Base-by-base conservation (phyloP, 2,113 vertebrate species). In the Mustelus asterias region DNA sequence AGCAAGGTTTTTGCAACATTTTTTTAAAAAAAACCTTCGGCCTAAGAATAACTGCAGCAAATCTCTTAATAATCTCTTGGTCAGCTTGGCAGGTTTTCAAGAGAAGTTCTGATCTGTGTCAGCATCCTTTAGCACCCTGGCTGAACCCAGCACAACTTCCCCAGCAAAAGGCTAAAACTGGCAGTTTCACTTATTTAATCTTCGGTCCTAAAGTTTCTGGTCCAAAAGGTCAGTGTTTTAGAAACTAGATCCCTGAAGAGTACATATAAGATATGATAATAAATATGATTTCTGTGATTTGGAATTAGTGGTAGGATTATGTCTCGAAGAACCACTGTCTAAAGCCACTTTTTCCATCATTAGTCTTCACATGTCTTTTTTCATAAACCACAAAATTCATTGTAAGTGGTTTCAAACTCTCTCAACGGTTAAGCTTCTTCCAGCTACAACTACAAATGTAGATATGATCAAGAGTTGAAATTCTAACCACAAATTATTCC, bases 341-440 rank as follows among this genome's bases (percentile, higher is more conserved):
- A 72, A 48, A 48, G 22, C 24, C 94, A 44, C 94, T 54, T 72
- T 7, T 54, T 72, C 94, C 67, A 26, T 48, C 67, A 70, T 95
- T 76, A 48, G 41, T 72, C 94, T 76, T 76, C 29, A 13, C 44
- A 54, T 72, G 69, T 33, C 69, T 76, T 95, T 72, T 72, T 95
- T 54, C 92, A 69, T 29, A 95, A 95, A 95, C 94, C 94, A 95
- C 94, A 95, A 72, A 72, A 70, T 41, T 95, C 72, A 95, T 95
- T 70, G 89, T 37, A 93, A 54, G 67, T 76, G 94, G 69, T 95
- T 95, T 76, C 24, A 72, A 69, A 72, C 13, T 54, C 69, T 24
- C 67, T 95, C 94, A 95, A 95, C 48, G 94, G 69, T 72, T 72
- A 72, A 70, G 69, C 94, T 76, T 95, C 41, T 11, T 70, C 69